phyloP scores from a whole-genome alignment of 2,888 invertebrate genomes.

The Leptopterna dolabrata region DNA sequence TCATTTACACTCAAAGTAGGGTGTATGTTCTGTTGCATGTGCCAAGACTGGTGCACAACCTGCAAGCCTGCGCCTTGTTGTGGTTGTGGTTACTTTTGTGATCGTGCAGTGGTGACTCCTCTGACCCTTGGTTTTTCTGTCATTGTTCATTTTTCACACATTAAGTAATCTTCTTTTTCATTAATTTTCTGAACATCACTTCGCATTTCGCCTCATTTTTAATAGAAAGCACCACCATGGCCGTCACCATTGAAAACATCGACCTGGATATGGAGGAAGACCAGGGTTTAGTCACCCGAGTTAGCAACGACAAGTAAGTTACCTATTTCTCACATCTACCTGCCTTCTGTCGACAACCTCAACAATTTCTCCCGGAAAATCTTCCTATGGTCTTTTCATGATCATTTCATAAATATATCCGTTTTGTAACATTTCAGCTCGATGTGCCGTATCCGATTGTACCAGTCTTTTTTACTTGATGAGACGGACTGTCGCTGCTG shows the following conservation, averaged over 20 bases:
- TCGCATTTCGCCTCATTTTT: not conserved
- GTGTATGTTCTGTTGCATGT: no score
- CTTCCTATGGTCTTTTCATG: not conserved
- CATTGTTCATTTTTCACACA: not conserved
- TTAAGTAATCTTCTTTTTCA: not conserved
- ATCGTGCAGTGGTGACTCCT: not conserved
- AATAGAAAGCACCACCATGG: conserved; percentile 50
- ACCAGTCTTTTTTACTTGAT: no score
- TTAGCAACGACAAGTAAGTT: conserved; percentile 54
- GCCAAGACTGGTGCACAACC: no score
- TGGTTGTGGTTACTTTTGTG: not conserved
- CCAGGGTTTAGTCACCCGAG: conserved; percentile 50
- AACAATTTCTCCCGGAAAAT: not conserved
- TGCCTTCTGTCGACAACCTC: not conserved
- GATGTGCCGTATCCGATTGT: no score
- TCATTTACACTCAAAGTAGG: no score
- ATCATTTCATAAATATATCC: no score
- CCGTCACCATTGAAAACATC: conserved; percentile 60
- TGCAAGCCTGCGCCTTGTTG: not conserved
- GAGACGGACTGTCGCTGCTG: no score
- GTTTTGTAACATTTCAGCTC: no score
- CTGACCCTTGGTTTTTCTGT: conserved; percentile 2
- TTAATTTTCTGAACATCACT: not conserved
- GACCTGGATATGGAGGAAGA: conserved; percentile 60
- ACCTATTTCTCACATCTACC: not conserved